Percentiles rank a stretch among this genome's conserved stretches.
Evolutionary conservation across 2,113 vertebrate genomes (phyloP).

Genomic region (Brachionichthys hirsutus): DNA sequence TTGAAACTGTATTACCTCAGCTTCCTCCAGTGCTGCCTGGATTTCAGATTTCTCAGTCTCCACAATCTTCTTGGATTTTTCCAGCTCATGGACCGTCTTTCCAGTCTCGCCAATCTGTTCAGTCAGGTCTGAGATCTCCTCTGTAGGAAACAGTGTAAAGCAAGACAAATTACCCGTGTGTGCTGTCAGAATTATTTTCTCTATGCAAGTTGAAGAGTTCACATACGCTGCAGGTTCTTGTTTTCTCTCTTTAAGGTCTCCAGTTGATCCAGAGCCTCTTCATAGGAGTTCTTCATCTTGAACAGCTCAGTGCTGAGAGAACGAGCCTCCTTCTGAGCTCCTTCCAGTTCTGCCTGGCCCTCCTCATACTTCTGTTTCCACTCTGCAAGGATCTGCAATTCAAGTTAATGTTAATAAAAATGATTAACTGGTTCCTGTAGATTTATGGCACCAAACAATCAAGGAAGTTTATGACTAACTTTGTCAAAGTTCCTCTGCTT

Average conservation of each 20-base stretch:
- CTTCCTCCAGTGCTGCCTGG: slow-evolving; percentile 57
- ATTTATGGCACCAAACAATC: not conserved
- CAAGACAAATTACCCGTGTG: not conserved
- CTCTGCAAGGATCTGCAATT: slow-evolving; percentile 54
- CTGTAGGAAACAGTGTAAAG: slow-evolving; percentile 6
- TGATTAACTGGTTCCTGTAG: too few species aligned
- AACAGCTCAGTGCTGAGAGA: slow-evolving; percentile 61
- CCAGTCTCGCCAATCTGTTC: slow-evolving; percentile 58
- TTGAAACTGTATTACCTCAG: slow-evolving; percentile 37
- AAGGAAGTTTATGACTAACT: slow-evolving; percentile 22
- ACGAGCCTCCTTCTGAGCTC: slow-evolving; percentile 74
- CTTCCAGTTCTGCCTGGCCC: slow-evolving; percentile 77
- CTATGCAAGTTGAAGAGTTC: not conserved
- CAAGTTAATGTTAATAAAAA: slow-evolving; percentile 61
- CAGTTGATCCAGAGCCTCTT: slow-evolving; percentile 51
- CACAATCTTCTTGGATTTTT: too few species aligned
- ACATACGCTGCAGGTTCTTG: slow-evolving; percentile 60
- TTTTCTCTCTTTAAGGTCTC: slow-evolving; percentile 61
- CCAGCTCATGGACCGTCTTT: slow-evolving; percentile 47
- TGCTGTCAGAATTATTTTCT: too few species aligned
- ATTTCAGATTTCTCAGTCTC: slow-evolving; percentile 43
- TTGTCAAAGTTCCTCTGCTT: slow-evolving; percentile 77
- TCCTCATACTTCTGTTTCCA: slow-evolving; percentile 82
- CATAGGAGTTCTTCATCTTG: slow-evolving; percentile 65
- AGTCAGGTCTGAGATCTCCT: slow-evolving; percentile 62